Percentiles rank a stretch among this genome's conserved stretches.
Evolutionary conservation across 2,888 invertebrate genomes (phyloP).

Genomic region (Teleogryllus oceanicus): DNA sequence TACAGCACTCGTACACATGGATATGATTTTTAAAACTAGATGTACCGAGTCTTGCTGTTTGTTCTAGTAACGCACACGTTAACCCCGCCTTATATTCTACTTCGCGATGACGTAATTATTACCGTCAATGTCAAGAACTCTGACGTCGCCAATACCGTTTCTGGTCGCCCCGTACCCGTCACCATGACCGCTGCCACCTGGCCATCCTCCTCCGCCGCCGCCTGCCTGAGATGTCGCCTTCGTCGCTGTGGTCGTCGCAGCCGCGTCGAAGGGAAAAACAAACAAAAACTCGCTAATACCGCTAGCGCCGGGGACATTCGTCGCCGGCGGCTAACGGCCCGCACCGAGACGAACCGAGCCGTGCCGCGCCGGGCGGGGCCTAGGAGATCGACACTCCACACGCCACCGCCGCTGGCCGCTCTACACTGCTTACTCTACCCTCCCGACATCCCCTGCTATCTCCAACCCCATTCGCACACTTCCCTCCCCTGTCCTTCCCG

Average conservation of each 20-base stretch:
- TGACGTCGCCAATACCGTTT: too few relatives aligned
- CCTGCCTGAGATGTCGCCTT: not conserved
- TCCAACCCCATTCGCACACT: not conserved
- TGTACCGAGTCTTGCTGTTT: too few relatives aligned
- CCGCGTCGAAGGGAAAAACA: not conserved
- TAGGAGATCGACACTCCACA: not conserved
- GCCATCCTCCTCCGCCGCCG: not conserved
- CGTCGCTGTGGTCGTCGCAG: not conserved
- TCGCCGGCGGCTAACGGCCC: too few relatives aligned
- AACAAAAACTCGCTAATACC: conserved; percentile 18
- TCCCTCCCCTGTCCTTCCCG: too few relatives aligned
- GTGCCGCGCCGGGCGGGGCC: too few relatives aligned
- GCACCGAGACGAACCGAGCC: too few relatives aligned
- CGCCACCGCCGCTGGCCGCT: not conserved
- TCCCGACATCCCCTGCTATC: not conserved
- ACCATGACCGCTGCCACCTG: not conserved
- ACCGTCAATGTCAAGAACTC: too few relatives aligned
- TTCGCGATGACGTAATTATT: too few relatives aligned
- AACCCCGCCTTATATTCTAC: too few relatives aligned
- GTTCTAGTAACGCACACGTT: too few relatives aligned
- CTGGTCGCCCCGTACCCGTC: not conserved
- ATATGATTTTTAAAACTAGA: too few relatives aligned
- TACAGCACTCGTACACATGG: too few relatives aligned
- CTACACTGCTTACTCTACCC: not conserved
- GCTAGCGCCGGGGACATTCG: conserved; percentile 18